Evolutionary conservation across 2,888 invertebrate species (phyloP).

Genomic region (Amphipoea oculea): DNA sequence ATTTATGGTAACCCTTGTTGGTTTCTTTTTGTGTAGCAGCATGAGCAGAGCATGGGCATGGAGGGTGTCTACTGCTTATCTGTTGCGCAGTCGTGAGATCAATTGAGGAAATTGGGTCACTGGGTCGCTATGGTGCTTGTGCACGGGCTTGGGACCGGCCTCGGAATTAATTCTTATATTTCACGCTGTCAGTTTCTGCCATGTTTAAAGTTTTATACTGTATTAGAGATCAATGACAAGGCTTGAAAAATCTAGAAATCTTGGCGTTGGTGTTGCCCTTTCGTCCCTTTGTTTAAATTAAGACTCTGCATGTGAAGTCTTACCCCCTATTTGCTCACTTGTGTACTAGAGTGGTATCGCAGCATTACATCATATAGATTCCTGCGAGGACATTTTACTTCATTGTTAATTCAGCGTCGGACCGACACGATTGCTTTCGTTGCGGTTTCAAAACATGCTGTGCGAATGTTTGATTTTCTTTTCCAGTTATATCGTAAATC

Average conservation of each 20-base stretch:
- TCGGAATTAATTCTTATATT: constrained; percentile 20
- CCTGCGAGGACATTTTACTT: constrained; percentile 36
- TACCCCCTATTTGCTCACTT: neutral
- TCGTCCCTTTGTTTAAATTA: constrained; percentile 4
- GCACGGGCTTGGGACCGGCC: constrained; percentile 16
- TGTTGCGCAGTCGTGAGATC: constrained; percentile 45
- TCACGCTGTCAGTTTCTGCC: neutral
- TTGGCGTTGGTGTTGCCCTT: neutral
- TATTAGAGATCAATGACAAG: neutral
- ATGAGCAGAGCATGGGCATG: constrained; percentile 1
- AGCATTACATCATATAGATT: constrained; percentile 37
- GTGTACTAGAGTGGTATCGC: constrained; percentile 5
- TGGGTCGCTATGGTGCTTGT: constrained; percentile 53
- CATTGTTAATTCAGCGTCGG: constrained; percentile 43
- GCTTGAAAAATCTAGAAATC: neutral
- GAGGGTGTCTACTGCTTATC: constrained; percentile 30
- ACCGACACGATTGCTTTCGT: constrained; percentile 24
- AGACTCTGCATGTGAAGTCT: neutral
- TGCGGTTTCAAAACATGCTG: constrained; percentile 31
- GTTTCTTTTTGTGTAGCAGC: neutral
- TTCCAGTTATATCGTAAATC: constrained; percentile 27
- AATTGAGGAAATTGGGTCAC: constrained; percentile 58
- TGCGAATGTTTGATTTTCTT: constrained; percentile 35
- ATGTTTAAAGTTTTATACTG: neutral
- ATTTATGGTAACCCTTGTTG: neutral